Evolutionary conservation across 2,888 invertebrate genomes (phyloP), one percentile per base, ranked within the genome.

Genomic region (Clistopyga incitator): DNA sequence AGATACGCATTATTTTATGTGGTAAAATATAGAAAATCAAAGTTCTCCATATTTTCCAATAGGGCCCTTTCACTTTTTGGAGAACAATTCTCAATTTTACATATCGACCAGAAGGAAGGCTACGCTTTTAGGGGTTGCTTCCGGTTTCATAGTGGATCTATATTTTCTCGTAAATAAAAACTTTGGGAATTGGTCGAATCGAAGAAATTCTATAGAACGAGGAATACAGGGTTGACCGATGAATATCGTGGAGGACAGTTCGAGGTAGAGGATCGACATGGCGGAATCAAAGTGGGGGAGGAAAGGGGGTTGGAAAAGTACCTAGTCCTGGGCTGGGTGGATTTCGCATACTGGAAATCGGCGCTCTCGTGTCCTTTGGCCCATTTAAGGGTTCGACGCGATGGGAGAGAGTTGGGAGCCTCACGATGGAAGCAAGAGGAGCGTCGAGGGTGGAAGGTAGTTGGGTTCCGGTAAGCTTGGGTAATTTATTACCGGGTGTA

Each of bases 401-500:
- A 23, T 74, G 68, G 56, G n/a, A n/a, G n/a, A 50, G 78, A 76
- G 47, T 64, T 59, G 56, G 72, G 29, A n/a, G 59, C 25, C 25
- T 25, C 25, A 42, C 76, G 64, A 75, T 70, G 52, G 70, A 71
- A 50, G 75, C 70, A 74, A 54, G 70, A 56, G 70, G 68, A 67
- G 67, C 18, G 45, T 15, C 6, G 59, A 59, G 67, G 61, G 52
- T 25, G 59, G 79, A 25, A 47, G 50, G 67, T 72, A 72, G 74
- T 72, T 42, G 65, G 72, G 79, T 87, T 87, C 84, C 85, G 87
- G 87, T 88, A 90, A 89, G 87, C 87, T 86, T 84, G 85, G 86
- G 87, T 89, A 89, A 90, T 91, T 91, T 90, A 90, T 90, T 87
- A 89, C 87, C 86, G 87, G 87, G 85, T 90, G 89, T 90, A 90